A percentile compares a stretch with the other conserved stretches of the same genome.
phyloP scores from a whole-genome alignment of 1,140 invertebrate genomes.

The Cotesia chilonis region DNA sequence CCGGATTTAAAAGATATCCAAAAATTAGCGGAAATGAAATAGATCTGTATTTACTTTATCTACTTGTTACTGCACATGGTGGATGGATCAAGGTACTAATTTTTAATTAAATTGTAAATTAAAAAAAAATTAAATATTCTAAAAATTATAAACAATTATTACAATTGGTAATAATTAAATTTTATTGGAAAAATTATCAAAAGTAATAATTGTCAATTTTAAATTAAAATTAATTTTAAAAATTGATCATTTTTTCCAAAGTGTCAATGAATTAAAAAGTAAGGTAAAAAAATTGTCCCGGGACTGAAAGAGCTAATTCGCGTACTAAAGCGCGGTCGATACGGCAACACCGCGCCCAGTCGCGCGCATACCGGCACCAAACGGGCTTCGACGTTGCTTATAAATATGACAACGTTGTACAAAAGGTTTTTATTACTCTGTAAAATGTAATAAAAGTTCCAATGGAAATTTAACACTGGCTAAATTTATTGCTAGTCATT shows the following conservation, averaged over 20 bases:
- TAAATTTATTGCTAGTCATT: no score
- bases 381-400: slow-evolving; percentile 32
- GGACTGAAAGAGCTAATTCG: background rate
- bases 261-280: background rate
- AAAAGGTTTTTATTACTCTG: background rate
- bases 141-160: no score
- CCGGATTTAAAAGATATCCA: slow-evolving; percentile 77
- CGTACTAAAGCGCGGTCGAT: slow-evolving; percentile 54
- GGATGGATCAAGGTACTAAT: slow-evolving; percentile 89
- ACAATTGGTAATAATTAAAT: no score
- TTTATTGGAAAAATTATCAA: no score
- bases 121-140: no score
- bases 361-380: slow-evolving; percentile 46
- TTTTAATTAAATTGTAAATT: background rate
- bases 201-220: no score
- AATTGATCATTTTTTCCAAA: no score
- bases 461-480: no score
- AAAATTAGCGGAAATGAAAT: slow-evolving; percentile 88
- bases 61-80: slow-evolving; percentile 87
- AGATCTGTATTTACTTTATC: slow-evolving; percentile 90
- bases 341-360: slow-evolving; percentile 60
- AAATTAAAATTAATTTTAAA: no score
- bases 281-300: background rate
- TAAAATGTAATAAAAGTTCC: background rate
- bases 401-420: slow-evolving; percentile 14